A percentile compares a stretch with the other conserved stretches of the same genome.
These are phyloP conservation scores for Glareola pratincola DNA, from an alignment of 2,113 vertebrate species.

Conservation along the genomic window DNA sequence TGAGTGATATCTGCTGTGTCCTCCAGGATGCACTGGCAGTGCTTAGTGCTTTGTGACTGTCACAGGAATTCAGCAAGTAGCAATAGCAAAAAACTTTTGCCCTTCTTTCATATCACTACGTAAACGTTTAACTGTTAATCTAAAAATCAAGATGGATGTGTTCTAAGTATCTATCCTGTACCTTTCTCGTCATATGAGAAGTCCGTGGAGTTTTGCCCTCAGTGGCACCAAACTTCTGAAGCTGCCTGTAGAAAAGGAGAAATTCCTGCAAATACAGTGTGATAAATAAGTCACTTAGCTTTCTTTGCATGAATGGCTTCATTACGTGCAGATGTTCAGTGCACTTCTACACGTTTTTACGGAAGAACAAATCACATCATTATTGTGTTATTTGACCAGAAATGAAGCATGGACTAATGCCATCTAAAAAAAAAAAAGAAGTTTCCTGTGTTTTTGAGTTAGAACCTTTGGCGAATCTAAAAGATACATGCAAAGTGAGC, in stretches of 20 bases:
- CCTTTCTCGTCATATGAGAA: not conserved
- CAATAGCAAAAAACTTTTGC: not conserved
- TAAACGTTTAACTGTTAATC: not conserved
- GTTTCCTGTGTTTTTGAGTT: not conserved
- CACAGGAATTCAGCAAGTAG: not conserved
- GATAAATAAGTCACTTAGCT: constrained; percentile 40
- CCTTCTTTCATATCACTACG: not conserved
- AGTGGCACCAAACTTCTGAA: constrained; percentile 8
- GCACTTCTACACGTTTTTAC: constrained; percentile 66
- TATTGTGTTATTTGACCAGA: constrained; percentile 64
- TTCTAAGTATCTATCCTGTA: not conserved
- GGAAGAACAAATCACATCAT: constrained; percentile 61
- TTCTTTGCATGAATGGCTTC: constrained; percentile 72
- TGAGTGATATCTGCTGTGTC: not conserved
- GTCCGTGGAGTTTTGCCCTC: not conserved
- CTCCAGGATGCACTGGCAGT: not conserved
- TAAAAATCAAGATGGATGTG: not conserved
- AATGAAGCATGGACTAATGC: constrained; percentile 54
- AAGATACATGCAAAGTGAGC: not conserved
- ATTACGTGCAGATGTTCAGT: constrained; percentile 75
- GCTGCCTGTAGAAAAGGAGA: not conserved
- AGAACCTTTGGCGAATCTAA: not conserved
- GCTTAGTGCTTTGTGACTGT: not conserved
- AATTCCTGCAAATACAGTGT: constrained; percentile 25
- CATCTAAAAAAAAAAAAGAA: not conserved